These are phyloP conservation scores for Galeopterus variegatus DNA, from an alignment of 2,113 vertebrate genomes.

Conservation along the genomic window DNA sequence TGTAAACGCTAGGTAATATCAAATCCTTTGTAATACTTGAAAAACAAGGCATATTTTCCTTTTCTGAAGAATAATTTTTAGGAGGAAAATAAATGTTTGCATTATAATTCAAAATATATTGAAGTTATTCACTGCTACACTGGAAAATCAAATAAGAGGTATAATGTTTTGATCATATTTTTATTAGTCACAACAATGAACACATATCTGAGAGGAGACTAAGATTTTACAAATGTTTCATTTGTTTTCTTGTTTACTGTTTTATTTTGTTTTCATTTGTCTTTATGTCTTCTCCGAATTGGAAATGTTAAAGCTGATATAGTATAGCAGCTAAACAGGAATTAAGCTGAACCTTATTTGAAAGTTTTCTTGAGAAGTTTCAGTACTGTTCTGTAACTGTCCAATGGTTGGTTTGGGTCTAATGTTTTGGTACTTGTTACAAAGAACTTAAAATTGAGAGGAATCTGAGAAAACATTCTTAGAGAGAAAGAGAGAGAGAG, in stretches of 20 bases:
- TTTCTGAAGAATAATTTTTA: background rate
- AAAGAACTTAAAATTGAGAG: too few relatives aligned
- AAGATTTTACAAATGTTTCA: background rate
- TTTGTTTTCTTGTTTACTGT: background rate
- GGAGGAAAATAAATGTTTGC: background rate
- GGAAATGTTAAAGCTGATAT: background rate
- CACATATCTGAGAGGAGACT: background rate
- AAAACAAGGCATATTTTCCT: background rate
- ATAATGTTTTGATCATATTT: background rate
- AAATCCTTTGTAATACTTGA: background rate
- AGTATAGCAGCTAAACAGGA: background rate
- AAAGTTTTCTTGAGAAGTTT: background rate
- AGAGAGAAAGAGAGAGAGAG: background rate
- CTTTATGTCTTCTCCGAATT: background rate
- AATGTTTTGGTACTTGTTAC: background rate
- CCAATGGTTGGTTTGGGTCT: background rate
- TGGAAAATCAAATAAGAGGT: background rate
- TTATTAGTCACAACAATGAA: background rate
- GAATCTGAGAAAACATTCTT: background rate
- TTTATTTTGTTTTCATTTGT: background rate
- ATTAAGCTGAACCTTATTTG: background rate
- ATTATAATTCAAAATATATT: background rate
- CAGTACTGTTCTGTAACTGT: background rate
- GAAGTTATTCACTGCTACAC: background rate
- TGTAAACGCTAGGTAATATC: background rate